Evolutionary conservation across 2,113 vertebrate genomes (phyloP).

Genomic region (Phyllopteryx taeniolatus): DNA sequence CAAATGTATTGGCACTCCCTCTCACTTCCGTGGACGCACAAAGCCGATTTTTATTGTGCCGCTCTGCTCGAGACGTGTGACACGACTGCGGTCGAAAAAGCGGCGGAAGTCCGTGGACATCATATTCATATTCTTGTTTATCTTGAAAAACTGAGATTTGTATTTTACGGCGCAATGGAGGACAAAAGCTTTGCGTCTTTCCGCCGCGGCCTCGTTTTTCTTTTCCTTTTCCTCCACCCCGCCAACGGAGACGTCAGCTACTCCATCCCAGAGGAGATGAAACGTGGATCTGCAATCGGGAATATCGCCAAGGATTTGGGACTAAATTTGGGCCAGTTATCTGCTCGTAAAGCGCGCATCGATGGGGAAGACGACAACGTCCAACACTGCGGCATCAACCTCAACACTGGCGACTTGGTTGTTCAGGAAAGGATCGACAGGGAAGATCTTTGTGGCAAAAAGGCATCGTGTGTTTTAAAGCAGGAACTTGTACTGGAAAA

Average conservation of each 20-base stretch:
- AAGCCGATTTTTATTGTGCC: background rate
- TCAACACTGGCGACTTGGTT: slow-evolving; percentile 62
- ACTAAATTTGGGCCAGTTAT: slow-evolving; percentile 55
- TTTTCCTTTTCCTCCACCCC: slow-evolving; percentile 20
- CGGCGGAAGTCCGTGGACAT: background rate
- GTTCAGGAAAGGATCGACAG: slow-evolving; percentile 65
- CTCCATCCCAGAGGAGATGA: slow-evolving; percentile 68
- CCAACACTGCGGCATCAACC: slow-evolving; percentile 59
- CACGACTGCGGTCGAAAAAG: no score
- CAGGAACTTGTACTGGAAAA: slow-evolving; percentile 72
- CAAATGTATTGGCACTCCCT: background rate
- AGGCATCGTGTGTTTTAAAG: slow-evolving; percentile 56
- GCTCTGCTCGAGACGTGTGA: background rate
- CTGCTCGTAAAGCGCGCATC: slow-evolving; percentile 60
- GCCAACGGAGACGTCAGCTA: slow-evolving; percentile 69
- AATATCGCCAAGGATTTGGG: slow-evolving; percentile 75
- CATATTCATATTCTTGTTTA: background rate
- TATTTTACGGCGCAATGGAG: background rate
- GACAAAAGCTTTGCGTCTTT: background rate
- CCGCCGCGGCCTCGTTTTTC: background rate
- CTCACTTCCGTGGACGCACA: background rate
- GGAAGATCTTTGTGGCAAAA: slow-evolving; percentile 70
- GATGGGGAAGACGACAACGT: slow-evolving; percentile 50
- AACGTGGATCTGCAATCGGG: slow-evolving; percentile 70
- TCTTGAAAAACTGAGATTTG: no score